Evolutionary conservation across 2,113 vertebrate genomes (phyloP), one percentile per base, ranked within the genome.

Genomic region (Poeciliopsis retropinna): DNA sequence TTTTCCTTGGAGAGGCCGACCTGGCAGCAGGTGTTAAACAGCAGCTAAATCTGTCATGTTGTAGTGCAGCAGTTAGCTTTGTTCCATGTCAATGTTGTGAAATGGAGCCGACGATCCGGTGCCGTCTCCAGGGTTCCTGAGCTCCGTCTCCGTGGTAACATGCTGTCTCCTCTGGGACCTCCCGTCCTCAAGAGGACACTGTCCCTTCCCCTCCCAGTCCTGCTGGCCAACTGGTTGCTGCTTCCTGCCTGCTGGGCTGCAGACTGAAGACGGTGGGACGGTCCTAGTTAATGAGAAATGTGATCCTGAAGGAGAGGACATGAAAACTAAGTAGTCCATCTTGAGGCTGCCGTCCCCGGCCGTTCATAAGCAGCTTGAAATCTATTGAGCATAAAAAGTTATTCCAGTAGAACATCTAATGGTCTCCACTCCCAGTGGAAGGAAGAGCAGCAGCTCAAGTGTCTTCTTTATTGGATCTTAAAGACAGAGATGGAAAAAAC

Each of bases 321-420:
- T 81, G 75, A 85, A 84, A 87, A 89, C 84, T 88, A 92, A 93
- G 89, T 91, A 84, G 79, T 92, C 85, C 82, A 89, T 85, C 92
- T 91, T 90, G 82, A 82, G 78, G 85, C 76, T 68, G 67, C 73
- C 47, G 72, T 83, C 84, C 73, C 86, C 79, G 65, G 74, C 69
- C 31, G 75, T 89, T 86, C 88, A 92, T 91, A 92, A 94, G 87
- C 81, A 39, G 85, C 93, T 94, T 89, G 91, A 92, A 94, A 90
- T 93, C 88, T 93, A 94, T 93, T 92, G 90, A 92, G 93, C 94
- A 89, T 94, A 92, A 94, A 89, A 93, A 91, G 93, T 94, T 94
- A 90, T 94, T 94, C 88, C 91, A 92, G 92, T 93, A 88, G 87
- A 92, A 93, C 93, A 92, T 94, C 92, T 92, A 93, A 95, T 92